Evolutionary conservation across 2,113 vertebrate species (phyloP), one percentile per base, ranked within the genome.

Genomic region (Hippocampus barbouri): DNA sequence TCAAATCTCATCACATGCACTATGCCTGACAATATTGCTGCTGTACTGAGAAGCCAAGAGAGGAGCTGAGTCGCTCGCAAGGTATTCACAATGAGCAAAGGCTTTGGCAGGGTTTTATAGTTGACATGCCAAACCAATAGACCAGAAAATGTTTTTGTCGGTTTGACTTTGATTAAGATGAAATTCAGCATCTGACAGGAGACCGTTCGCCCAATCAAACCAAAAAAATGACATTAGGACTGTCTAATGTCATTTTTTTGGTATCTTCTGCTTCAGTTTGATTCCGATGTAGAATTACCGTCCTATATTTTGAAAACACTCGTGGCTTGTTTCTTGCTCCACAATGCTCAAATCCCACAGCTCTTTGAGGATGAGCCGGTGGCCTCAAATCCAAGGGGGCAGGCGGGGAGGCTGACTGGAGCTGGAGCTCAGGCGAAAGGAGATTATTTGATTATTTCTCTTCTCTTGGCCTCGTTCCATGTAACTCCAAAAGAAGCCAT

Each of bases 401-500:
- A 59, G 70, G 68, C 79, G 69, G 65, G 56, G 66, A 72, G 67
- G 54, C 78, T 71, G 73, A 77, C 83, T 78, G 79, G 74, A 77
- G 60, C 34, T 71, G 51, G 61, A 74, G 73, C 83, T 79, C 78
- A 75, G 75, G 72, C 63, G 72, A 64, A 81, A 76, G 74, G 69
- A 85, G 88, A 85, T 88, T 85, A 86, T 84, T 84, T 69, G 72
- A 85, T 73, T 69, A 59, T 78, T 82, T 69, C 60, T 79, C 83
- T 72, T 70, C 71, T 74, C 67, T 79, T 78, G 68, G 75, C 70
- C 67, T 80, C 63, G 79, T 83, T 80, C 79, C 67, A 80, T 64
- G 59, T 74, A 79, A 1, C 2, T 53, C 64, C 71, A 76, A 74
- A 79, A 14, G 71, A 81, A 62, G 25, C 56, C 57, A 65, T 69